Evolutionary conservation across 30 jellyfish, hydroid and myxozoan species (phyloP).

Genomic region (Cassiopea andromeda): DNA sequence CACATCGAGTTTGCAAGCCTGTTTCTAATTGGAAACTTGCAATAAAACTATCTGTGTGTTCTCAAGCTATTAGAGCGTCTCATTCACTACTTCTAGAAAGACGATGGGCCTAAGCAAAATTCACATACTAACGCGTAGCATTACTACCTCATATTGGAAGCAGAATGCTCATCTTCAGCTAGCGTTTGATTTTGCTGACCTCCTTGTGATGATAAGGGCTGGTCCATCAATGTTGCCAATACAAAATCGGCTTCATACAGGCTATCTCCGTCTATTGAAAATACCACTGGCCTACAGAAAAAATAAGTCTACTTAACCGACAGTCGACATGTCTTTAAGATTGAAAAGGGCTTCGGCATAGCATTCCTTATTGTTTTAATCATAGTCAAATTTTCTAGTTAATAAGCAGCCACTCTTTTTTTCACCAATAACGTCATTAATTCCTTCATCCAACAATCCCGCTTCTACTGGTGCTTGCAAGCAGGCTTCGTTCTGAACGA

Average conservation of each 20-base stretch:
- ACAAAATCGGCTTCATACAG: constrained; percentile 85
- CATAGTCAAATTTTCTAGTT: too few species aligned
- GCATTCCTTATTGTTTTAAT: too few species aligned
- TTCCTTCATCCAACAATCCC: too few species aligned
- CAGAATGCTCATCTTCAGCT: not conserved
- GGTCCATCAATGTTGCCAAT: constrained; percentile 88
- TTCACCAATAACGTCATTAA: too few species aligned
- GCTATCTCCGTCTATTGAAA: constrained; percentile 90
- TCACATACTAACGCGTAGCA: not conserved
- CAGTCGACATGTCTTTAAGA: not conserved
- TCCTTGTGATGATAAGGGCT: constrained; percentile 25
- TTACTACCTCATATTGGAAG: constrained; percentile 12
- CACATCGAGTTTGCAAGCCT: too few species aligned
- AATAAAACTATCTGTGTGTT: too few species aligned
- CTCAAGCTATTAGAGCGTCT: too few species aligned
- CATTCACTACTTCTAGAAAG: too few species aligned
- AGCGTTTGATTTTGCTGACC: constrained; percentile 18
- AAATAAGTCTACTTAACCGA: not conserved
- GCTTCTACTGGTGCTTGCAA: too few species aligned
- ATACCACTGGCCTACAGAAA: constrained; percentile 80
- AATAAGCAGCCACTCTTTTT: too few species aligned
- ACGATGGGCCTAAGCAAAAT: not conserved
- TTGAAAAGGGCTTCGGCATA: not conserved
- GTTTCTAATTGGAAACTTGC: too few species aligned
- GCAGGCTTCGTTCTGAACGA: too few species aligned